Evolutionary conservation across 2,113 vertebrate genomes (phyloP).

Genomic region (Pollimyrus isidori): DNA sequence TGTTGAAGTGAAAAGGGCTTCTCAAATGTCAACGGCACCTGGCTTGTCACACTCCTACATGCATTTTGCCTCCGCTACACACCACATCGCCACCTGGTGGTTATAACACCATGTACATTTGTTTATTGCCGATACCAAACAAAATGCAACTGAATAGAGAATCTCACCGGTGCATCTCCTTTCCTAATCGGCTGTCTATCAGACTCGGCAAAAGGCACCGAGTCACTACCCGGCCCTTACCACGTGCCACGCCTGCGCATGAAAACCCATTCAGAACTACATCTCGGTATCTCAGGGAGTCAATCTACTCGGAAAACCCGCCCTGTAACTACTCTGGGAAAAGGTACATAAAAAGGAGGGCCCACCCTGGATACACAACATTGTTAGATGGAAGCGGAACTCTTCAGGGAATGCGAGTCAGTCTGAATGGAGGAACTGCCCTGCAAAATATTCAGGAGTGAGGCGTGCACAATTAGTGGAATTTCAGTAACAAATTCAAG

Average conservation of each 20-base stretch:
- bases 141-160: too few relatives aligned
- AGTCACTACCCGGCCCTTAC: too few relatives aligned
- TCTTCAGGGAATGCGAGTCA: neutral
- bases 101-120: too few relatives aligned
- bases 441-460: neutral
- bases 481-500: neutral
- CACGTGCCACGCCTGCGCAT: too few relatives aligned
- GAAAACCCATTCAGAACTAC: too few relatives aligned
- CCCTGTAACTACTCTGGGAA: too few relatives aligned
- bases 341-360: neutral
- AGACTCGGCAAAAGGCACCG: too few relatives aligned
- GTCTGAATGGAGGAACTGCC: neutral
- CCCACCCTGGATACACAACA: neutral
- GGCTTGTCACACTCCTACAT: neutral
- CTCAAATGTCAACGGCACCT: neutral
- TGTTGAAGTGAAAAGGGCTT: neutral
- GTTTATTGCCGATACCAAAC: too few relatives aligned
- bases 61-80: neutral
- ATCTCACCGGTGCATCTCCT: too few relatives aligned
- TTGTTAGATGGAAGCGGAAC: neutral
- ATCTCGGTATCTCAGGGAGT: too few relatives aligned
- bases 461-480: neutral
- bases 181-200: too few relatives aligned
- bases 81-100: neutral
- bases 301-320: too few relatives aligned